Evolutionary conservation across 2,797 vertebrate genomes (phyloP).

Genomic region (Manis javanica): DNA sequence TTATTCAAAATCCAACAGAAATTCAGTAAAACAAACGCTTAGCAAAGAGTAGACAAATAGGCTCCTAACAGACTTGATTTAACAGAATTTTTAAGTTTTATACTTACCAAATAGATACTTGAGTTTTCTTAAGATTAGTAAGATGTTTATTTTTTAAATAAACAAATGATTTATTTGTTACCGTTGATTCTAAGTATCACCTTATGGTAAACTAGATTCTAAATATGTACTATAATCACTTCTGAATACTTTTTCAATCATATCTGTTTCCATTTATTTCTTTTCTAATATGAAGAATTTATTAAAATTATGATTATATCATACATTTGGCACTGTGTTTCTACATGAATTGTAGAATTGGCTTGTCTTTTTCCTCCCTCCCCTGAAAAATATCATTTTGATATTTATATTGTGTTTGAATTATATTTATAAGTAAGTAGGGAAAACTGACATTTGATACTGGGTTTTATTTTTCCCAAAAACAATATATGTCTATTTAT

Average conservation of each 20-base stretch:
- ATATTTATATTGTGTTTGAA: not conserved
- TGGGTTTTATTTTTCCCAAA: not conserved
- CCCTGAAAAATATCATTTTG: not conserved
- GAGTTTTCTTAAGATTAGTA: conserved; percentile 10
- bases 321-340: not conserved
- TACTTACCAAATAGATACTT: not conserved
- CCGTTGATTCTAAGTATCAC: not conserved
- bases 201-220: conserved; percentile 29
- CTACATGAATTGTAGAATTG: not conserved
- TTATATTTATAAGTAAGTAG: conserved; percentile 39
- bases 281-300: conserved; percentile 19
- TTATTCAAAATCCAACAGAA: conserved; percentile 30
- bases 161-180: not conserved
- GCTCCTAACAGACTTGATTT: not conserved
- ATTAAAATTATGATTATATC: conserved; percentile 4
- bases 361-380: not conserved
- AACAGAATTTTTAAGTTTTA: not conserved
- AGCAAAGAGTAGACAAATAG: not conserved
- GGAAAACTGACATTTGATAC: not conserved
- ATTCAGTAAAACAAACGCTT: conserved; percentile 45
- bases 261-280: conserved; percentile 1
- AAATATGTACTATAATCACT: not conserved
- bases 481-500: not conserved
- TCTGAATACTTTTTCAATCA: not conserved
- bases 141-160: conserved; percentile 17